Base-by-base conservation (phyloP, 2,797 vertebrate species). In the Falco cherrug region DNA sequence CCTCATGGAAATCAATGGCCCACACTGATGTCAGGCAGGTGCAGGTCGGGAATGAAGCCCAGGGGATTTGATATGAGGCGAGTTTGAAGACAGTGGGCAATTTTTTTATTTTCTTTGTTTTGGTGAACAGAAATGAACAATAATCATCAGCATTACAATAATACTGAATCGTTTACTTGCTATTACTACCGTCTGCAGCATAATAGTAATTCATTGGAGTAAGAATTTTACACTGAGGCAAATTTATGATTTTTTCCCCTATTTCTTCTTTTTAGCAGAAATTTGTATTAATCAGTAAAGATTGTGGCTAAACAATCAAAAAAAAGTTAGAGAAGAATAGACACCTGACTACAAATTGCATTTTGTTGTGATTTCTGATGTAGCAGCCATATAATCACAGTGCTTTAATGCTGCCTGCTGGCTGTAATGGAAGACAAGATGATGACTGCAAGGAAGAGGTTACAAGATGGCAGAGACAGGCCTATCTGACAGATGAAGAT, bases 51-150 rank as follows among this genome's bases (percentile, higher is more conserved):
- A 94, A 94, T 65, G 75, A 89, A 93, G 88, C 95, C 93, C n/a
- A 1, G 15, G 76, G 87, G 92, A 82, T 81, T 93, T 82, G 59
- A 60, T 78, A 88, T 9, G 51, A 93, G 73, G 87, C 17, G 2
- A 63, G 31, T 81, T 87, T 92, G 89, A 93, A 73, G 82, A 82
- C 71, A 89, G 50, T 1, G 3, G 75, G 73, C 81, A 93, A 68
- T 87, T 95, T 96, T 95, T 89, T 75, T 0, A 90, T 96, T 82
- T 87, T 79, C 88, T 97, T 96, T 97, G 87, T 94, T 96, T 91
- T 96, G 76, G 59, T 94, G 76, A 92, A 70, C 71, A 92, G 76
- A 93, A 95, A 92, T 0, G 20, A 91, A 85, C 76, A 94, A 91
- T 94, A 90, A 83, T 75, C 71, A 94, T 95, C 91, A 95, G 67